Base-by-base conservation (phyloP, 1,140 invertebrate genomes). In the Prorops nasuta region DNA sequence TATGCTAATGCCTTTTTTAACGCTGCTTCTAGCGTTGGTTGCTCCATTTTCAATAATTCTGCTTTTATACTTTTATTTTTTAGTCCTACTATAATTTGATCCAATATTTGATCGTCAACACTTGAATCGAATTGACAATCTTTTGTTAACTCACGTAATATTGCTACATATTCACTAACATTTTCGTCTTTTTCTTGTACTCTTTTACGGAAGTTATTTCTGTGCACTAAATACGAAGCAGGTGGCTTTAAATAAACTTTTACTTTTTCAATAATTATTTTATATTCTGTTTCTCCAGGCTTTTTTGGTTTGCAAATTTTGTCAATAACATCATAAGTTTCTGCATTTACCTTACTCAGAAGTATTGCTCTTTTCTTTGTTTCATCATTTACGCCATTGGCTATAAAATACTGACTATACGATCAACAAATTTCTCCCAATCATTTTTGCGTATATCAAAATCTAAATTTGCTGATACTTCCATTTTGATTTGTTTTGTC, bases 191-290 rank as follows among this genome's bases (percentile, higher is more conserved):
- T 34, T 16, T 40, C 32, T 38, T 66, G 64, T n/a, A 51, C 43
- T 15, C 59, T 40, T 48, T 60, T 49, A 2, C 60, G 56, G 31
- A 67, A 64, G 17, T 61, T 50, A 28, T 66, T 58, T 40, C 60
- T 22, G 37, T 66, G 61, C 4, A 64, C 64, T 35, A 61, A 54
- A 17, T 60, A 54, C 3, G 57, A 67, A 3, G 56, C 43, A 24
- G 52, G 40, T 2, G 66, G 67, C 49, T 70, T 50, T 14, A 63
- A 28, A 41, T 65, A 55, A 2, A 63, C 39, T 21, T 44, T 48
- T 16, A 67, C 53, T 0, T 54, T 28, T n/a, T 34, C 41, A 12
- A 65, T 51, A 19, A 65, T 39, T 31, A 55, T 53, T 1, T 19
- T 45, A 34, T 56, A 67, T 12, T 42, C 43, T 21, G 52, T 56